phyloP scores from a whole-genome alignment of 2,888 invertebrate genomes.

The Fissipunctia ypsillon region DNA sequence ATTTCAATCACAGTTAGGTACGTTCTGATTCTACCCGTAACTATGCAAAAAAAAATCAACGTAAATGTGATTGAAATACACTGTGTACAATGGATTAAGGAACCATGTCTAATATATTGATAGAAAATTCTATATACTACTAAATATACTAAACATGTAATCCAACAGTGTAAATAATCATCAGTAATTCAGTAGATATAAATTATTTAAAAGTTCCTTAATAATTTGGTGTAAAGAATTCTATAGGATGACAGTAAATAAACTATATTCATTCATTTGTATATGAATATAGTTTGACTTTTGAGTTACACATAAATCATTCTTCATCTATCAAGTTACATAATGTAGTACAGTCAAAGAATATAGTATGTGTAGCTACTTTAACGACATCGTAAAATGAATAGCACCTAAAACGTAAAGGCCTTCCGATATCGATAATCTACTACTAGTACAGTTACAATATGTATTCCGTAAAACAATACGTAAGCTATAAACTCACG shows the following conservation, averaged over 20 bases:
- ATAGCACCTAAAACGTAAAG: slow-evolving; percentile 10
- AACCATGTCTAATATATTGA: background rate
- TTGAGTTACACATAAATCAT: background rate
- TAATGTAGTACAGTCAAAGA: background rate
- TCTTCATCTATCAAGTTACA: background rate
- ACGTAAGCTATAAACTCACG: too few species aligned
- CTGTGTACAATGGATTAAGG: background rate
- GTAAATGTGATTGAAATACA: background rate
- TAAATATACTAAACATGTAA: background rate
- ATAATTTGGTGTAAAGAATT: background rate
- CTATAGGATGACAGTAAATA: background rate
- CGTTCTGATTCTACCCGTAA: background rate
- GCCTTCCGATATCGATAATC: background rate
- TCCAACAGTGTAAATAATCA: background rate
- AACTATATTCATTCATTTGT: background rate
- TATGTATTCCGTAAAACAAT: background rate
- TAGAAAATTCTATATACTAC: background rate
- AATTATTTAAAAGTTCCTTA: background rate
- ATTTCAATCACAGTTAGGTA: background rate
- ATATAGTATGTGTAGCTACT: background rate
- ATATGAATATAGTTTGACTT: background rate
- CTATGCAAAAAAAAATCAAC: background rate
- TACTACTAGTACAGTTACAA: background rate
- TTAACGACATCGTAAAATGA: slow-evolving; percentile 28
- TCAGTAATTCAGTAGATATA: background rate